Evolutionary conservation across 2,113 vertebrate genomes (phyloP), one percentile per base, ranked within the genome.

Genomic region (Neodontobutis hainanensis): DNA sequence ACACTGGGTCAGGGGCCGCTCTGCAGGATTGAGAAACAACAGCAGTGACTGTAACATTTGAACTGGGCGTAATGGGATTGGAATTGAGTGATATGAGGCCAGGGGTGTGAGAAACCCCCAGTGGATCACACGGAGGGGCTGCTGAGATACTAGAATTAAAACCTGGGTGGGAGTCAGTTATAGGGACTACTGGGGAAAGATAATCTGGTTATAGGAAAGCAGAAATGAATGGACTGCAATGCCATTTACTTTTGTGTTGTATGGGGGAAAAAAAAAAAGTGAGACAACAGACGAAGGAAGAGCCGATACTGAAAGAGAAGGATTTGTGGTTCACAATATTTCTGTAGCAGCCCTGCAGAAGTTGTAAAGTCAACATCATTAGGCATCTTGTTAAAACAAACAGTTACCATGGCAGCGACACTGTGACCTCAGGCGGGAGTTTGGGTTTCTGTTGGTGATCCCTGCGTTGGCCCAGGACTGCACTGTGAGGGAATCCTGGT

Each of bases 31-130:
- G 71, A 80, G 72, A 77, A 77, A 77, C 83, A 83, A 87, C 75
- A 69, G n/a, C n/a, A n/a, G n/a, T n/a, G n/a, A n/a, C n/a, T 71
- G 70, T 74, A 71, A 83, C 79, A 77, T 75, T 76, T 88, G 75
- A 87, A 84, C 85, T 73, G 1, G 0, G 46, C 52, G 47, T 87
- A 88, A 90, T 87, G 80, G 79, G 84, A 88, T 85, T 85, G 85
- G 76, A 38, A 68, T 61, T 14, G 50, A 49, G 46, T 51, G 38
- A 51, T 75, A 77, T 71, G 62, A 78, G 52, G 65, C 42, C 6
- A 47, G 19, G 60, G 68, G 73, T 87, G 73, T 84, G 82, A 83
- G 82, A 89, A 85, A 65, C 48, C 6, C 65, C 6, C 90, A 89
- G 81, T 71, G 35, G 76, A 75, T 88, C 75, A 70, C 8, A 11